Evolutionary conservation across 2,797 vertebrate genomes (phyloP), one percentile per base, ranked within the genome.

Genomic region (Argyrosomus regius): DNA sequence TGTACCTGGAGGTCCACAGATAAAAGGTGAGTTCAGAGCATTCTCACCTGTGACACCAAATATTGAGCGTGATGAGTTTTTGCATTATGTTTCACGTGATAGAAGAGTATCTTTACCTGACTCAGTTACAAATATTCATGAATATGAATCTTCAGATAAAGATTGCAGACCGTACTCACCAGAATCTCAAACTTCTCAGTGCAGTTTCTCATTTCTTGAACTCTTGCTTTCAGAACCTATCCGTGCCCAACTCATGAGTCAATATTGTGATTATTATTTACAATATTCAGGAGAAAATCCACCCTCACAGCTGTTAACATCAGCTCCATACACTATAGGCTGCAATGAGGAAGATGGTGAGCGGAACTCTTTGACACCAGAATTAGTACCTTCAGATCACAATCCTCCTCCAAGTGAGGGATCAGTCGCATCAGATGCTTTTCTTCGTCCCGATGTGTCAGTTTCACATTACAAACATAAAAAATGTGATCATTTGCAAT

Each of bases 141-240:
- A 2, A 20, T 20, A 62, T 76, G 20, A 8, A 41, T 72, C 13
- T 22, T 70, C 59, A 73, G 80, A 90, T 13, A 52, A 3, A 4
- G 77, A 90, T 49, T 72, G 9, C 4, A 60, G 86, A 72, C 79
- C 92, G 58, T 87, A 59, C 39, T 91, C 92, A 22, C 90, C 92
- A 65, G 91, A 92, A 49, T 94, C 93, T 53, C 81, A 90, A 13
- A 77, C 67, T 35, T 94, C 92, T 81, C 88, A 92, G 67, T 91
- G 89, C 69, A 92, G 93, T 91, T 94, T 90, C 56, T 94, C 94
- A 81, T 93, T 94, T 85, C 85, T 93, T 76, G 92, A 94, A 69
- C 81, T 94, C 12, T 56, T 92, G 24, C 78, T 91, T 14, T 92
- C 92, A 83, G 83, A 91, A 87, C 67, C 83, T 73, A 56, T 72